A percentile compares a stretch with the other conserved stretches of the same genome.
Conservation (phyloP, 2,113 vertebrate genomes). For the Thunnus thynnus region DNA sequence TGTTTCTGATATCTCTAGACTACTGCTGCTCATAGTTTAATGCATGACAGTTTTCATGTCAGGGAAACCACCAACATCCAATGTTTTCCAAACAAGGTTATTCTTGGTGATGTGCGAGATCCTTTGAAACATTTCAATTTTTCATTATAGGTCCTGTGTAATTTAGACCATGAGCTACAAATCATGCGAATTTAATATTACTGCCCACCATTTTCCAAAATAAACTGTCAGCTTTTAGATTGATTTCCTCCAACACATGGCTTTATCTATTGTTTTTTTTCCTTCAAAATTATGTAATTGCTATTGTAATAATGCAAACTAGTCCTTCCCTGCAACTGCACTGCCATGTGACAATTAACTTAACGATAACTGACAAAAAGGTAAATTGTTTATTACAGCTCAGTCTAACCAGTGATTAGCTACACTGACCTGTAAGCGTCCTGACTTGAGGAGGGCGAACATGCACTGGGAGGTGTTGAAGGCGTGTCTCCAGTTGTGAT, state of each 20-base stretch:
- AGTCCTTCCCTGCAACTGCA: too few relatives aligned
- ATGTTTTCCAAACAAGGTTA: background rate
- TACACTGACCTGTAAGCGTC: constrained; percentile 91
- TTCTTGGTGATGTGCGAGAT: background rate
- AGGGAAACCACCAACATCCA: background rate
- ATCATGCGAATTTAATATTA: background rate
- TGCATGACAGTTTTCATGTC: background rate
- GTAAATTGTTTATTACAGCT: background rate
- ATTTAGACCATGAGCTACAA: background rate
- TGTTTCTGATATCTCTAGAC: background rate
- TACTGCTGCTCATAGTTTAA: background rate
- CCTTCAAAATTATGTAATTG: background rate
- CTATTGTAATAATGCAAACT: too few relatives aligned
- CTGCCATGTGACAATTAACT: too few relatives aligned
- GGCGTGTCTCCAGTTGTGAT: constrained; percentile 99
- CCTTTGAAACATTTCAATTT: background rate
- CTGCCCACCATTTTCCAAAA: background rate
- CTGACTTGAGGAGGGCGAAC: constrained; percentile 95
- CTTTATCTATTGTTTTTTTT: background rate
- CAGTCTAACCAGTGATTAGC: background rate
- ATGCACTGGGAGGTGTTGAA: constrained; percentile 98
- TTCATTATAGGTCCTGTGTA: too few relatives aligned
- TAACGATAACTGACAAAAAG: too few relatives aligned
- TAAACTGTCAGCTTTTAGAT: background rate
- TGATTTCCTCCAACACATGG: too few relatives aligned